Percentiles rank a stretch among this genome's conserved stretches.
Conservation (phyloP, 1,140 invertebrate species). For the Yoshiicerus persimilis region DNA sequence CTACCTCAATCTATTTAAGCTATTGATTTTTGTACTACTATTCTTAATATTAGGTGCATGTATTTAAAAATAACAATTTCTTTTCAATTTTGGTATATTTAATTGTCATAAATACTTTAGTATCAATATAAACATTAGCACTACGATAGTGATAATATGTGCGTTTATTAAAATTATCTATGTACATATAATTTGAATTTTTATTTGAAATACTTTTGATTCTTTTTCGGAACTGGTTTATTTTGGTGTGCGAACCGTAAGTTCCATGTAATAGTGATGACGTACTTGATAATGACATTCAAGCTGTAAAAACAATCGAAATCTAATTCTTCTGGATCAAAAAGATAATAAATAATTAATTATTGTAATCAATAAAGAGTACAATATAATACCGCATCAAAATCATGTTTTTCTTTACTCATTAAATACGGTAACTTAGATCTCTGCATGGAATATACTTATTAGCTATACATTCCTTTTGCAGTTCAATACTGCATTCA, state of each 20-base stretch:
- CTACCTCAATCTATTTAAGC: constrained; percentile 4
- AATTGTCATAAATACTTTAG: no score
- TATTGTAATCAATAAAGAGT: background rate
- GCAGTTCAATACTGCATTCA: background rate
- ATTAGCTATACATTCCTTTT: background rate
- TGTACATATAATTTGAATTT: background rate
- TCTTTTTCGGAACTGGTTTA: background rate
- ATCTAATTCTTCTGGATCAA: background rate
- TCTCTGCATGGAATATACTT: background rate
- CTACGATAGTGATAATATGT: no score
- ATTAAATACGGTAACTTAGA: background rate
- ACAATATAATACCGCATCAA: background rate
- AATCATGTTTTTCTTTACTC: background rate
- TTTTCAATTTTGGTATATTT: background rate
- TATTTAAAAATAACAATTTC: background rate
- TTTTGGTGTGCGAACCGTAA: background rate
- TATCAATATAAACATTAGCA: no score
- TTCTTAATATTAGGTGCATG: background rate
- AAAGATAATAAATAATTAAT: background rate
- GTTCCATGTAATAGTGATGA: background rate
- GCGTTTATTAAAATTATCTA: background rate
- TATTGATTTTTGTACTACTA: background rate
- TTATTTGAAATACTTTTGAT: background rate
- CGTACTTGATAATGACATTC: background rate
- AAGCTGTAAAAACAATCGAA: background rate